Conservation (phyloP, 2,797 vertebrate genomes). For the Crypturellus tataupa region DNA sequence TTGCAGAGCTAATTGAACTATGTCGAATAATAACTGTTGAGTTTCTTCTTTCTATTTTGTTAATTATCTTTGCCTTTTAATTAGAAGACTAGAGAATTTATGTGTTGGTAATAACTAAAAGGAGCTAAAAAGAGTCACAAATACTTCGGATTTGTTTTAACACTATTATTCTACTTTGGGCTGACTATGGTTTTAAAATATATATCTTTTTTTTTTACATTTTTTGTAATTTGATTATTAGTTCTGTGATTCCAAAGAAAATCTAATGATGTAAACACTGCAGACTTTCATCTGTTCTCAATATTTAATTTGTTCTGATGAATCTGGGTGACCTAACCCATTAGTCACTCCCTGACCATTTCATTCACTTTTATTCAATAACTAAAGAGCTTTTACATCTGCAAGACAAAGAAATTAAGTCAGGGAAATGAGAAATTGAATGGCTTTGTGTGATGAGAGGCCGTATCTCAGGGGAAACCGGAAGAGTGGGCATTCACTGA, state of each 20-base stretch:
- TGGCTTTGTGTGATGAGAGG: not conserved
- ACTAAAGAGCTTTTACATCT: not conserved
- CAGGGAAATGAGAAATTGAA: not conserved
- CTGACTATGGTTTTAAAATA: not conserved
- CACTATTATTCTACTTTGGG: not conserved
- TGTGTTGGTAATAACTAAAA: not conserved
- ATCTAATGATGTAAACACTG: not conserved
- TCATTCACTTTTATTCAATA: not conserved
- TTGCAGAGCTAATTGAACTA: not conserved
- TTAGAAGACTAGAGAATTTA: not conserved
- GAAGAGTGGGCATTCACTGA: not conserved
- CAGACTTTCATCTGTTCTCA: not conserved
- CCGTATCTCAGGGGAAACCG: not conserved
- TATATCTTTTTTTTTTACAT: not conserved
- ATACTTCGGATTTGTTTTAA: not conserved
- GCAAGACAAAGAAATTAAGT: not conserved
- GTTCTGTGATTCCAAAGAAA: not conserved
- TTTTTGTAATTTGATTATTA: not conserved
- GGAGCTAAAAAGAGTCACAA: not conserved
- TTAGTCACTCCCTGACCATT: not conserved
- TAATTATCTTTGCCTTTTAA: not conserved
- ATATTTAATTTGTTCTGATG: not conserved
- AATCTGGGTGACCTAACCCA: not conserved
- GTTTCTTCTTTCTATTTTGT: not conserved
- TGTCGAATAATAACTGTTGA: not conserved